phyloP scores from a whole-genome alignment of 2,113 vertebrate species.

The Scomber colias region DNA sequence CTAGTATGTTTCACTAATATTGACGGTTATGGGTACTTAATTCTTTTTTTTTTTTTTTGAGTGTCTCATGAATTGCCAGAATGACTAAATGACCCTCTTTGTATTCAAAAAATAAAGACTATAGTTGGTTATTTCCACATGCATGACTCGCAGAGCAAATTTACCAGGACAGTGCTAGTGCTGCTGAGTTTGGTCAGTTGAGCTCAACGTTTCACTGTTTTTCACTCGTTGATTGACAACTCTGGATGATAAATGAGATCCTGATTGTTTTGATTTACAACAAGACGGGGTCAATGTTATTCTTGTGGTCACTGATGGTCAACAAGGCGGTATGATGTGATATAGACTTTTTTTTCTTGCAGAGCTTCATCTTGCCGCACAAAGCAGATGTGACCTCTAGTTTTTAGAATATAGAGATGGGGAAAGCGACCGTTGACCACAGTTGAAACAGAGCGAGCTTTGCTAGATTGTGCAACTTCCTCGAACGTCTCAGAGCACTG shows the following conservation, averaged over 20 bases:
- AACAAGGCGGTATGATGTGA: not conserved
- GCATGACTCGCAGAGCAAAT: slow-evolving; percentile 62
- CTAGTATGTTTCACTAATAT: slow-evolving; percentile 76
- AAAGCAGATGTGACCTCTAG: slow-evolving; percentile 20
- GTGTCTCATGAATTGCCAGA: slow-evolving; percentile 76
- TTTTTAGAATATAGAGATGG: slow-evolving; percentile 11
- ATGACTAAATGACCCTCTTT: slow-evolving; percentile 69
- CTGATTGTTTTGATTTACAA: slow-evolving; percentile 38
- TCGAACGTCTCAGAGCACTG: slow-evolving; percentile 29
- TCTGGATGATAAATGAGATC: slow-evolving; percentile 29
- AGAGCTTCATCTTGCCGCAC: slow-evolving; percentile 12
- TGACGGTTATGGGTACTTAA: slow-evolving; percentile 65
- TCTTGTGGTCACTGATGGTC: slow-evolving; percentile 15
- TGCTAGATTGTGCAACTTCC: slow-evolving; percentile 6
- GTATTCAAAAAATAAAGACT: slow-evolving; percentile 65
- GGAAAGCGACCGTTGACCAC: not conserved
- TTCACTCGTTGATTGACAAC: slow-evolving; percentile 38
- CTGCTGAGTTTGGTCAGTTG: slow-evolving; percentile 16
- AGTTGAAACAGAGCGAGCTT: slow-evolving; percentile 22
- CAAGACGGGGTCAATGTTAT: not conserved
- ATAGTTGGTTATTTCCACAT: slow-evolving; percentile 59
- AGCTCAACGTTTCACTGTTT: slow-evolving; percentile 34
- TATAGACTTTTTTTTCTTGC: slow-evolving; percentile 6
- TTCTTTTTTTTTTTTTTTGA: slow-evolving; percentile 59
- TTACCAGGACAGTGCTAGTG: slow-evolving; percentile 33